Conservation (phyloP, 2,113 vertebrate genomes). For the Ailuropoda melanoleuca region DNA sequence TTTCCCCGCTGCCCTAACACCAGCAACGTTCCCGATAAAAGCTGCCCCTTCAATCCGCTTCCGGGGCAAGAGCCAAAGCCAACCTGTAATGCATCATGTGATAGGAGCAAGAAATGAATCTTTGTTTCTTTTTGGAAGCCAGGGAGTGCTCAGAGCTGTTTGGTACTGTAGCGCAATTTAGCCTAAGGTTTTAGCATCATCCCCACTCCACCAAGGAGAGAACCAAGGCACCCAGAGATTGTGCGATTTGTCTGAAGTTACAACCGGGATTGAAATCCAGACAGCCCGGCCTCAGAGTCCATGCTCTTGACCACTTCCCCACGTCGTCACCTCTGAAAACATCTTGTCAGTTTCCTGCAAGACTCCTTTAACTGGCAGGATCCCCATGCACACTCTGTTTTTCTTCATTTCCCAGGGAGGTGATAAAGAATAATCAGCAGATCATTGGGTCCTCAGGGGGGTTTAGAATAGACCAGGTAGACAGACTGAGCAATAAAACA, state of each 20-base stretch:
- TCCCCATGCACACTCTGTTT: background rate
- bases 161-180: background rate
- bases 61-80: background rate
- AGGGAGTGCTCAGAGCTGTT: background rate
- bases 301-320: background rate
- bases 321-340: background rate
- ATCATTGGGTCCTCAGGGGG: background rate
- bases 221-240: background rate
- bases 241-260: background rate
- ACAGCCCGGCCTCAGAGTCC: background rate
- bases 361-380: background rate
- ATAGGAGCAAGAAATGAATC: background rate
- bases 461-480: background rate
- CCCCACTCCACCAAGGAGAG: background rate
- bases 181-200: background rate
- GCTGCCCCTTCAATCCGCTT: background rate
- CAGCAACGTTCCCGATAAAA: background rate
- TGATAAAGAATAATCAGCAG: background rate
- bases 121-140: background rate
- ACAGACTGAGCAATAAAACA: background rate
- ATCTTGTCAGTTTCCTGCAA: background rate
- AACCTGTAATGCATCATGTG: background rate
- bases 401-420: background rate
- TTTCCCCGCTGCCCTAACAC: background rate
- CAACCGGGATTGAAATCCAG: background rate